phyloP scores from a whole-genome alignment of 1,140 invertebrate genomes.

The Drosophila sproati region DNA sequence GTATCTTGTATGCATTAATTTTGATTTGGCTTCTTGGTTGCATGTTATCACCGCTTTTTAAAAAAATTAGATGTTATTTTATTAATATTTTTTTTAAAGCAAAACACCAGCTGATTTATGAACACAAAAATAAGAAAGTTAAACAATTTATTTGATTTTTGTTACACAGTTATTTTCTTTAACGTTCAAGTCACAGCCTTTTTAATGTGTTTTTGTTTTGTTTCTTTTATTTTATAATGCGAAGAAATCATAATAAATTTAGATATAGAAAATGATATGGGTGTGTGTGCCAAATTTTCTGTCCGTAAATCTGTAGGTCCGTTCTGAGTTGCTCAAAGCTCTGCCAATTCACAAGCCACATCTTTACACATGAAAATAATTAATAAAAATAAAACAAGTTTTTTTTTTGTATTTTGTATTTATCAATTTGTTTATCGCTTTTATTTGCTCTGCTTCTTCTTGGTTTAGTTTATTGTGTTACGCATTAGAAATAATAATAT shows the following conservation, averaged over 20 bases:
- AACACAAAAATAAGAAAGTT: conserved; percentile 30
- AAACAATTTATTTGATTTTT: conserved; percentile 70
- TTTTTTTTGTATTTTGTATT: conserved; percentile 57
- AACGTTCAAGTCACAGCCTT: conserved; percentile 79
- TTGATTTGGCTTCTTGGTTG: conserved; percentile 80
- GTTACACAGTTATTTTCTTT: conserved; percentile 51
- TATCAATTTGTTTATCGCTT: conserved; percentile 67
- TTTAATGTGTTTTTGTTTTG: conserved; percentile 59
- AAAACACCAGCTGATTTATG: conserved; percentile 37
- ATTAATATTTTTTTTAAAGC: conserved; percentile 14
- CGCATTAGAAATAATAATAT: conserved; percentile 73
- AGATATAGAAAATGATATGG: conserved; percentile 30
- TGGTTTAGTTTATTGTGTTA: conserved; percentile 66
- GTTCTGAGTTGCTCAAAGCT: conserved; percentile 51
- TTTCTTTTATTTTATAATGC: conserved; percentile 49
- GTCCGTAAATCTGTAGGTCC: conserved; percentile 49
- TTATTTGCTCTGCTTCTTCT: conserved; percentile 69
- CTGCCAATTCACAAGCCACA: conserved; percentile 64
- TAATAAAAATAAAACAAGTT: conserved; percentile 75
- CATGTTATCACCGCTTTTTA: conserved; percentile 71
- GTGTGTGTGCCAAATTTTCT: conserved; percentile 60
- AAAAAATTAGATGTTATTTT: conserved; percentile 49
- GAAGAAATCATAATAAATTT: conserved; percentile 39
- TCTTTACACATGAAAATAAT: conserved; percentile 40
- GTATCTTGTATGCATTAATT: conserved; percentile 63